Conservation (phyloP, 2,113 vertebrate species). For the Ceyx margarethae region DNA sequence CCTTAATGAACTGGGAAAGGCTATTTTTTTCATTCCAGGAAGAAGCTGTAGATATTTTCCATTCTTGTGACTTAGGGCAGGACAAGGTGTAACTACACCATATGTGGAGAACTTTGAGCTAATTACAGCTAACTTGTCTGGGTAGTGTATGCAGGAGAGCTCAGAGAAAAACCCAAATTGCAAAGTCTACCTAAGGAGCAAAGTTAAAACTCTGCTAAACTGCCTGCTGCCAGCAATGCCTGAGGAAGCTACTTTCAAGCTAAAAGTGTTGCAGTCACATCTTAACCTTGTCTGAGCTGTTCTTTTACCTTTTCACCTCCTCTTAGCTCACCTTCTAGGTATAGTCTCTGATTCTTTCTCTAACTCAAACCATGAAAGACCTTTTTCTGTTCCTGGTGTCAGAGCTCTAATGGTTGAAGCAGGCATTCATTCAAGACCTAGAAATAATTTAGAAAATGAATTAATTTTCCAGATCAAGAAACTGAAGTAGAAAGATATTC, state of each 20-base stretch:
- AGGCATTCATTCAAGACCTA: not conserved
- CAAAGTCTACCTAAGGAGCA: not conserved
- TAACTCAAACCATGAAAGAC: not conserved
- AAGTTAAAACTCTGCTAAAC: not conserved
- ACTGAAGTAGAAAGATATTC: not conserved
- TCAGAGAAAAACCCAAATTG: not conserved
- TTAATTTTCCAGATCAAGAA: not conserved
- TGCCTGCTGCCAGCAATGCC: not conserved
- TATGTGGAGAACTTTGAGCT: not conserved
- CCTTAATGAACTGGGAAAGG: conserved; percentile 22
- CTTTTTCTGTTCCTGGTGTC: not conserved
- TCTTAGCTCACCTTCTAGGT: not conserved
- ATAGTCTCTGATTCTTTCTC: not conserved
- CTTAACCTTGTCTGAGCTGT: not conserved
- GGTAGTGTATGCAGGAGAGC: not conserved
- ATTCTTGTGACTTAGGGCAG: conserved; percentile 39
- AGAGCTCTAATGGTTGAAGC: not conserved
- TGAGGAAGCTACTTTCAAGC: not conserved
- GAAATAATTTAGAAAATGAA: not conserved
- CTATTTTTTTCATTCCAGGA: conserved; percentile 52
- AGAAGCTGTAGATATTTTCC: conserved; percentile 47
- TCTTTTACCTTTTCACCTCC: not conserved
- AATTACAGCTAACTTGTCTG: conserved; percentile 3
- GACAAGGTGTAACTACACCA: conserved; percentile 3
- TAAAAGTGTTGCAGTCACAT: not conserved